A percentile compares a stretch with the other conserved stretches of the same genome.
These are phyloP conservation scores for Oreochromis spilurus DNA, from an alignment of 2,113 vertebrate genomes.

Conservation along the genomic window DNA sequence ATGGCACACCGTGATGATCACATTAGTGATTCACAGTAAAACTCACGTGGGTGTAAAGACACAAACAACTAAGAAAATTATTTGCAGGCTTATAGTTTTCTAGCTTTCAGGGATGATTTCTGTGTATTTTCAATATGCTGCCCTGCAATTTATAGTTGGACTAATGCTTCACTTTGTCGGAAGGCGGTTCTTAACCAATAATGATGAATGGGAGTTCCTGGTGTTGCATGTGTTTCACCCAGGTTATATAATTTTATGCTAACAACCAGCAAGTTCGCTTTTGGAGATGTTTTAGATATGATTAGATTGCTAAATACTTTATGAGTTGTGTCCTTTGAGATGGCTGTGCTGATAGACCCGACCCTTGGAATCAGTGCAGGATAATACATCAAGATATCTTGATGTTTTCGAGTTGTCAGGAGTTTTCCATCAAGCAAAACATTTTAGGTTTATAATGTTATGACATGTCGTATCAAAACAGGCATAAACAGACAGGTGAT, in stretches of 20 bases:
- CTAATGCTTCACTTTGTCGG: not conserved
- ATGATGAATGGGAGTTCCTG: not conserved
- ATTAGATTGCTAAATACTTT: slow-evolving; percentile 28
- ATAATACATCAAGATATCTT: not conserved
- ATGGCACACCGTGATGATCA: not conserved
- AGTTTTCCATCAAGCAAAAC: not conserved
- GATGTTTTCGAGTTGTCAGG: slow-evolving; percentile 4
- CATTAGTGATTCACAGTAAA: slow-evolving; percentile 1
- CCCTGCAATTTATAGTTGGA: not conserved
- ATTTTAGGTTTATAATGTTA: not conserved
- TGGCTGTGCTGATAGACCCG: slow-evolving; percentile 2
- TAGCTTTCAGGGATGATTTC: not conserved
- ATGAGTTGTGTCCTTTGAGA: slow-evolving; percentile 13
- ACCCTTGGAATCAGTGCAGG: slow-evolving; percentile 24
- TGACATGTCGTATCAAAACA: not conserved
- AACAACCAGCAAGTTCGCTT: slow-evolving; percentile 6
- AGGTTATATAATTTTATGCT: not conserved
- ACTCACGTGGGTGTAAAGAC: not conserved
- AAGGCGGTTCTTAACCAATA: not conserved
- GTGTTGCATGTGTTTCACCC: not conserved
- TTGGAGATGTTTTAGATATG: slow-evolving; percentile 32
- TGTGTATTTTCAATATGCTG: not conserved
- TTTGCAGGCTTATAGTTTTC: not conserved
- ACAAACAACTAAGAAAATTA: not conserved
- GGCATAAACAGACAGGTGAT: not conserved